These are phyloP conservation scores for Pocillopora grandis DNA, from an alignment of 92 coral and sea anemone genomes.

Conservation along the genomic window DNA sequence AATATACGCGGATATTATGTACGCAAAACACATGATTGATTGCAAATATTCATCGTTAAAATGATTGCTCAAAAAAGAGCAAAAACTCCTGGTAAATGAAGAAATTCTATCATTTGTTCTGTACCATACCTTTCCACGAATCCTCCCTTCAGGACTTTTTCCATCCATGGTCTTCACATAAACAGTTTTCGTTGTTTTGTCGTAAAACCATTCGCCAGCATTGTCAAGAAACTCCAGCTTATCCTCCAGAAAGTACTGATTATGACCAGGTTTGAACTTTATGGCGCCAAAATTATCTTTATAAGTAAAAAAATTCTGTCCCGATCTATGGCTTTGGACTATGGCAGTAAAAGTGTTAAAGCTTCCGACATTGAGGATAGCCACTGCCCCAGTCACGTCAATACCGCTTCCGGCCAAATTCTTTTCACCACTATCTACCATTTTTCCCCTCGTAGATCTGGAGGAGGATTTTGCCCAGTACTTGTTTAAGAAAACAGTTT, in stretches of 20 bases:
- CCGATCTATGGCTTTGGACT: slow-evolving; percentile 60
- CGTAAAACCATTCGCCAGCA: slow-evolving; percentile 69
- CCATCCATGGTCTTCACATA: slow-evolving; percentile 61
- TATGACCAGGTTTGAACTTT: slow-evolving; percentile 48
- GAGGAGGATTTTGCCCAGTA: slow-evolving; percentile 75
- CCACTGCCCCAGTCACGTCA: slow-evolving; percentile 73
- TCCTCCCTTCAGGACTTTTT: slow-evolving; percentile 39
- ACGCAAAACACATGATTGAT: no score
- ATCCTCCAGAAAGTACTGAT: slow-evolving; percentile 68
- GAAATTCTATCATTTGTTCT: no score
- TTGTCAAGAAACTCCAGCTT: slow-evolving; percentile 55
- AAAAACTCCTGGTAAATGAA: not conserved
- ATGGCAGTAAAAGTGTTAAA: slow-evolving; percentile 71
- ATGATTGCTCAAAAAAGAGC: not conserved
- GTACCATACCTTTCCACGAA: slow-evolving; percentile 14
- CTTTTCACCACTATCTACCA: slow-evolving; percentile 67
- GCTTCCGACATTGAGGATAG: slow-evolving; percentile 74
- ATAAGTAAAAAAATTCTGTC: slow-evolving; percentile 49
- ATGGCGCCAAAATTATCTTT: slow-evolving; percentile 52
- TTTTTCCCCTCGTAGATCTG: slow-evolving; percentile 51
- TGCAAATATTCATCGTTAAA: no score
- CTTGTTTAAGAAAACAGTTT: slow-evolving; percentile 63
- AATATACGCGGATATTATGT: no score
- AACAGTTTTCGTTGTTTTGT: slow-evolving; percentile 36
- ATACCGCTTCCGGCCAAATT: slow-evolving; percentile 74